Percentiles rank a stretch among this genome's conserved stretches.
Conservation (phyloP, 1,140 invertebrate species). For the Lepidotrigona ventralis region DNA sequence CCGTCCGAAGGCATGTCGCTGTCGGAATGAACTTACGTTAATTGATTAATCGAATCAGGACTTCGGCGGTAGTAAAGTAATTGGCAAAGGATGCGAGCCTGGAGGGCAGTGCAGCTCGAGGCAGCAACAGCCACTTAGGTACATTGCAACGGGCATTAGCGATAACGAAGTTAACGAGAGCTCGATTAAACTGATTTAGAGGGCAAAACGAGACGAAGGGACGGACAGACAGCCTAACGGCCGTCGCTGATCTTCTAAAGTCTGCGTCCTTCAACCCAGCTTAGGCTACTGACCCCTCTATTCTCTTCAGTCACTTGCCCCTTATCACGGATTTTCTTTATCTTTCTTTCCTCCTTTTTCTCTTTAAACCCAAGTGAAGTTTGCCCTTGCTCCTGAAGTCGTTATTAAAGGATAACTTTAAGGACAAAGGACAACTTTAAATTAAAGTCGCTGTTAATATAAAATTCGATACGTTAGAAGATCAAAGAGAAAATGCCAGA, state of each 20-base stretch:
- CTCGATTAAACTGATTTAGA: slow-evolving; percentile 73
- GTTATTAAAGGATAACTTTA: not conserved
- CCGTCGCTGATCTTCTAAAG: slow-evolving; percentile 64
- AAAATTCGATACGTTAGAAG: not conserved
- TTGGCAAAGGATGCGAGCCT: slow-evolving; percentile 74
- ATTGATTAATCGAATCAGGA: slow-evolving; percentile 64
- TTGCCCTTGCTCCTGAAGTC: not conserved
- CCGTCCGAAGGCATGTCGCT: slow-evolving; percentile 3
- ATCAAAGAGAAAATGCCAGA: not conserved
- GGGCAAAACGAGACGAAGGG: slow-evolving; percentile 45
- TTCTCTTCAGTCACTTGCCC: slow-evolving; percentile 9
- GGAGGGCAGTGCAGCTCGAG: slow-evolving; percentile 65
- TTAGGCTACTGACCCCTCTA: slow-evolving; percentile 24
- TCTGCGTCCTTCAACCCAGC: slow-evolving; percentile 27
- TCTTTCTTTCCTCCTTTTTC: not conserved
- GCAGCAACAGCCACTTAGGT: slow-evolving; percentile 76
- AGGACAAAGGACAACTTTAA: not conserved
- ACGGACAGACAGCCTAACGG: slow-evolving; percentile 55
- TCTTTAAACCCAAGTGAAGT: not conserved
- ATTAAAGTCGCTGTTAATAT: not conserved
- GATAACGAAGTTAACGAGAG: slow-evolving; percentile 76
- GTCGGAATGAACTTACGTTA: slow-evolving; percentile 54
- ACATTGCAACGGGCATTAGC: slow-evolving; percentile 76
- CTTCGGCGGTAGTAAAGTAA: slow-evolving; percentile 66
- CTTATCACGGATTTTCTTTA: not conserved